Percentiles rank a stretch among this genome's conserved stretches.
Conservation (phyloP, 2,888 invertebrate genomes). For the Pollenia amentaria region DNA sequence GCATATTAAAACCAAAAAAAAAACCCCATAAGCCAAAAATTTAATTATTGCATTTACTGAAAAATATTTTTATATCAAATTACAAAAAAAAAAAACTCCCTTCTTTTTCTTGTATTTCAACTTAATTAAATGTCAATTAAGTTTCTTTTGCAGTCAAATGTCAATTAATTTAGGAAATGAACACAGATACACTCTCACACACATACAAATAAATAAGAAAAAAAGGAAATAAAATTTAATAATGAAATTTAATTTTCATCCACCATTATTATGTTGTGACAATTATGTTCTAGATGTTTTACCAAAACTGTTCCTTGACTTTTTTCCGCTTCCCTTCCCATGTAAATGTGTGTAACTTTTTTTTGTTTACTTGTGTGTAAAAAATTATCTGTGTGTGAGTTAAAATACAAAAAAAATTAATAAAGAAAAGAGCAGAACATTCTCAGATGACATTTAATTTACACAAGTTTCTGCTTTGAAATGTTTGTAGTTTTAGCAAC, state of each 20-base stretch:
- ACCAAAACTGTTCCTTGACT: constrained; percentile 28
- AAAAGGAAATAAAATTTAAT: constrained; percentile 51
- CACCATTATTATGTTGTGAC: constrained; percentile 66
- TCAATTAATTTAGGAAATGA: constrained; percentile 31
- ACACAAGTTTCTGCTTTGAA: constrained; percentile 71
- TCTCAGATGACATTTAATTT: constrained; percentile 73
- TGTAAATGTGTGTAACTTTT: constrained; percentile 3
- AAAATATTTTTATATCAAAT: not conserved
- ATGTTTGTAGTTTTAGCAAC: constrained; percentile 67
- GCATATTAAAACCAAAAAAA: too few species aligned
- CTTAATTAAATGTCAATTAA: constrained; percentile 64
- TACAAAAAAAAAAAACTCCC: too few species aligned
- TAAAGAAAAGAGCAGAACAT: constrained; percentile 18
- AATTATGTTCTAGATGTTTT: constrained; percentile 57
- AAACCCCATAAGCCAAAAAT: too few species aligned
- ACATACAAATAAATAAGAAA: constrained; percentile 4
- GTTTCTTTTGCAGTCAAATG: constrained; percentile 58
- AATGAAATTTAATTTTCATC: constrained; percentile 49
- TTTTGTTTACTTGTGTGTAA: constrained; percentile 4
- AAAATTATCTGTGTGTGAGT: not conserved
- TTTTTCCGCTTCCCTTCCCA: not conserved
- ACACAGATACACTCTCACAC: not conserved
- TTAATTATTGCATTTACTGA: not conserved
- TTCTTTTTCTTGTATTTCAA: constrained; percentile 8
- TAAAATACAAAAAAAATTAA: not conserved